Base-by-base conservation (phyloP, 1,140 invertebrate species). In the Papilio dardanus region DNA sequence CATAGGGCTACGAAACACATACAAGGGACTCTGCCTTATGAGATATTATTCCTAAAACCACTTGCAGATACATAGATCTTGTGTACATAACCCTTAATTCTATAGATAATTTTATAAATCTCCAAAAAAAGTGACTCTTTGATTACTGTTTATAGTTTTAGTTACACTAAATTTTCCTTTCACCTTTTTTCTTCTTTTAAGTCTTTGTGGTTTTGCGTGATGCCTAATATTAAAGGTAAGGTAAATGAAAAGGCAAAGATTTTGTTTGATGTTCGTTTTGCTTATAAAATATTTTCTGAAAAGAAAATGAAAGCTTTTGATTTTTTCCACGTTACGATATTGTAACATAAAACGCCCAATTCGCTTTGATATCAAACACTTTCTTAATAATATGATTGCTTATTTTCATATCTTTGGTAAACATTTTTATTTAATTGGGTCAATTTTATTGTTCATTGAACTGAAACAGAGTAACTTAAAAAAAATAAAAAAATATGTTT, bases 251-350 rank as follows among this genome's bases (percentile, higher is more conserved):
- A 62, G 54, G 54, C 54, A 28, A 62, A 28, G 54, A 62, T 16
- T 28, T 5, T 62, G 24, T 62, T 62, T 62, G 54, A 62, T 62
- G 10, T 62, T 62, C n/a, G 14, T 62, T 28, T 62, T 62, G 12
- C 54, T 62, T 62, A 62, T 30, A 14, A 62, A 62, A 16, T 62
- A 62, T 58, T 58, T 28, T 58, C 7, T 58, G 1, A 28, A 50
- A 62, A 62, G 54, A 62, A 28, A 62, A 62, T 62, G 24, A 62
- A 62, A 12, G 12, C 54, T 62, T 58, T 62, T 62, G 54, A 28
- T 62, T 62, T 28, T 62, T 28, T 30, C n/a, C 12, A 14, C 30
- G 14, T 12, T 62, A 62, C 12, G 1, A 3, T 62, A 62, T 30
- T 62, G 21, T 62, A 62, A 62, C 21, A 62, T 62, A 62, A 62